Conservation (phyloP, 2,888 invertebrate genomes). For the Caenorhabditis angaria region DNA sequence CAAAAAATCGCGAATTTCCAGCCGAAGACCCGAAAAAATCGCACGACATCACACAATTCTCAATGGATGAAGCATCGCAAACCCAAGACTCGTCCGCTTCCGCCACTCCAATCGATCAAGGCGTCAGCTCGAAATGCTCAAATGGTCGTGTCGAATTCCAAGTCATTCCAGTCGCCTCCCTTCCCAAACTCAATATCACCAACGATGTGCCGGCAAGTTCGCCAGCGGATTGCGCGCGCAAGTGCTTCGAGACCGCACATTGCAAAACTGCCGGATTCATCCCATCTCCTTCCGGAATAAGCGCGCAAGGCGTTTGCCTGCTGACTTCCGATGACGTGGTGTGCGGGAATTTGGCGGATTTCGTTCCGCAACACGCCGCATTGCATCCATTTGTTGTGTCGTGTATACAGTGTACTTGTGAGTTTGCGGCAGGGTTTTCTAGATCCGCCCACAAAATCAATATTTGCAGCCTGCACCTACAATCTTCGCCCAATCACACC, state of each 20-base stretch:
- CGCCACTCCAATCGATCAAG: slow-evolving; percentile 20
- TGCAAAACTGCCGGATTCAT: slow-evolving; percentile 70
- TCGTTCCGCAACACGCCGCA: slow-evolving; percentile 68
- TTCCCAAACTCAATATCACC: slow-evolving; percentile 68
- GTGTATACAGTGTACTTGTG: slow-evolving; percentile 69
- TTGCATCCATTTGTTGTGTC: slow-evolving; percentile 69
- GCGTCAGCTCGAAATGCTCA: slow-evolving; percentile 40
- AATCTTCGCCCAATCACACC: slow-evolving; percentile 58
- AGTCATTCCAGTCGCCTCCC: slow-evolving; percentile 60
- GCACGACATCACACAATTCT: slow-evolving; percentile 44
- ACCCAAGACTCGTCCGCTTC: not conserved
- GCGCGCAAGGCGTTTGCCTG: slow-evolving; percentile 68
- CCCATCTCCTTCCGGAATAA: slow-evolving; percentile 63
- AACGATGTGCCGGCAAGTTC: slow-evolving; percentile 70
- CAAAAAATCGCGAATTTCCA: not conserved
- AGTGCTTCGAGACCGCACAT: slow-evolving; percentile 67
- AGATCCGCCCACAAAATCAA: not conserved
- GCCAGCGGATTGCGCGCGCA: slow-evolving; percentile 70
- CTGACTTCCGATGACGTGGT: slow-evolving; percentile 64
- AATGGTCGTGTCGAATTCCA: slow-evolving; percentile 70
- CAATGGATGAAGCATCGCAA: slow-evolving; percentile 28
- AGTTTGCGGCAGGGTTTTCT: slow-evolving; percentile 5
- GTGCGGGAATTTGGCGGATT: slow-evolving; percentile 57
- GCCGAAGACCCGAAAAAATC: slow-evolving; percentile 13
- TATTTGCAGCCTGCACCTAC: slow-evolving; percentile 66